These are phyloP conservation scores for Semnopithecus entellus DNA, from an alignment of 2,113 vertebrate genomes.

Conservation along the genomic window DNA sequence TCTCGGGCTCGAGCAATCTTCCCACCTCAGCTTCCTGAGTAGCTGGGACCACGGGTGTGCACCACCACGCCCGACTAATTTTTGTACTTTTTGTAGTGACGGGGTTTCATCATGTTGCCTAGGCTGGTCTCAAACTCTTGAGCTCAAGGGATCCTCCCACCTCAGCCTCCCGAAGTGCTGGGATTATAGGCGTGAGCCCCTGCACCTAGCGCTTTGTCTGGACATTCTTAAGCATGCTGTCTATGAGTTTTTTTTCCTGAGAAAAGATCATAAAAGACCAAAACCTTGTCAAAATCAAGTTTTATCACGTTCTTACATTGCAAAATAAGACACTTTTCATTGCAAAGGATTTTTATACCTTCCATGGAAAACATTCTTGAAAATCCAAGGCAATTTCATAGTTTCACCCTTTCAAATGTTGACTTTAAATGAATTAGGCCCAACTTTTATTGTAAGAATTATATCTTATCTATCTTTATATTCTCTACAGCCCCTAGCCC, in stretches of 20 bases:
- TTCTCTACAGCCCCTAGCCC: not conserved
- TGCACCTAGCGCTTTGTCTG: not conserved
- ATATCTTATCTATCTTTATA: not conserved
- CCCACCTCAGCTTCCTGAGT: too few relatives aligned
- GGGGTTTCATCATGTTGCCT: too few relatives aligned
- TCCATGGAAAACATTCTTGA: not conserved
- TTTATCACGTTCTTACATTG: not conserved
- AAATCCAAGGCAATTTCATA: not conserved
- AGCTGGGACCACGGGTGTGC: too few relatives aligned
- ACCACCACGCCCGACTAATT: too few relatives aligned
- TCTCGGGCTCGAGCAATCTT: too few relatives aligned
- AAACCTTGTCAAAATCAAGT: constrained; percentile 5
- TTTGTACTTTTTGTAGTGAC: too few relatives aligned
- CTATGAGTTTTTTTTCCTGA: not conserved
- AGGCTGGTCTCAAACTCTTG: too few relatives aligned
- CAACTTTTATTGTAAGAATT: not conserved
- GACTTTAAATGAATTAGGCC: not conserved
- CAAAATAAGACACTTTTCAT: not conserved
- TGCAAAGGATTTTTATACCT: not conserved
- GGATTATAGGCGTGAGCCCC: too few relatives aligned
- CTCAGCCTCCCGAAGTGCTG: too few relatives aligned
- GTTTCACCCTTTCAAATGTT: not conserved
- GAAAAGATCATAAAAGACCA: not conserved
- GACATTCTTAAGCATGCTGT: not conserved
- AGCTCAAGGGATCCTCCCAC: too few relatives aligned